Conservation (phyloP, 2,113 vertebrate genomes). For the Malurus alboscapulatus region DNA sequence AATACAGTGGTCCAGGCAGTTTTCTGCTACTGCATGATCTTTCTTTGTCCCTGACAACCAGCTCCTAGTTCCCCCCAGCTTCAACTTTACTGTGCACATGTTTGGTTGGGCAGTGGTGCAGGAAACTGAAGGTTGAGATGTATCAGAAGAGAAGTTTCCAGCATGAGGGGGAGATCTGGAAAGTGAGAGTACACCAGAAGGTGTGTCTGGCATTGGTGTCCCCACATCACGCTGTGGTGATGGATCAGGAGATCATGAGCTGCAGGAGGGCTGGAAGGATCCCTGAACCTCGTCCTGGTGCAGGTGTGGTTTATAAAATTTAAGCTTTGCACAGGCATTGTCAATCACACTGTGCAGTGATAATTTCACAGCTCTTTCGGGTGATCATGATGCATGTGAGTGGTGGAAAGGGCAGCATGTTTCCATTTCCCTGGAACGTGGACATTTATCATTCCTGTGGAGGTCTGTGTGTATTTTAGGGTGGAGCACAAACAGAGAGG, state of each 20-base stretch:
- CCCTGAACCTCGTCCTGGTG: rapidly evolving
- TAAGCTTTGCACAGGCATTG: background rate
- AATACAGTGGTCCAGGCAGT: background rate
- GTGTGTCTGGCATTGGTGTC: background rate
- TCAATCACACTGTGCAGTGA: background rate
- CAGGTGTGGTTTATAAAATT: background rate
- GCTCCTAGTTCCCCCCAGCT: background rate
- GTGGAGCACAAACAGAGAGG: background rate
- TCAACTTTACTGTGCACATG: rapidly evolving
- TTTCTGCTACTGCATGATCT: background rate
- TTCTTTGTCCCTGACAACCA: background rate
- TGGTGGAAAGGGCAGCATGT: background rate
- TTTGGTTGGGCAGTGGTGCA: background rate
- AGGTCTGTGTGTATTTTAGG: background rate
- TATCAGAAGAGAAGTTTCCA: background rate
- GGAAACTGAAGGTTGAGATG: background rate
- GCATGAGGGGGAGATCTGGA: background rate
- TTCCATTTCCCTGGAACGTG: background rate
- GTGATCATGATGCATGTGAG: background rate
- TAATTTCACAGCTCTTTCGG: background rate
- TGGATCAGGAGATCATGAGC: background rate
- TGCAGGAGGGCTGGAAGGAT: background rate
- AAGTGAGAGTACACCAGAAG: background rate
- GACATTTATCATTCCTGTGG: background rate
- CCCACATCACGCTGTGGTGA: rapidly evolving